phyloP scores from a whole-genome alignment of 64 coral and sea anemone species.

The Porites lutea region DNA sequence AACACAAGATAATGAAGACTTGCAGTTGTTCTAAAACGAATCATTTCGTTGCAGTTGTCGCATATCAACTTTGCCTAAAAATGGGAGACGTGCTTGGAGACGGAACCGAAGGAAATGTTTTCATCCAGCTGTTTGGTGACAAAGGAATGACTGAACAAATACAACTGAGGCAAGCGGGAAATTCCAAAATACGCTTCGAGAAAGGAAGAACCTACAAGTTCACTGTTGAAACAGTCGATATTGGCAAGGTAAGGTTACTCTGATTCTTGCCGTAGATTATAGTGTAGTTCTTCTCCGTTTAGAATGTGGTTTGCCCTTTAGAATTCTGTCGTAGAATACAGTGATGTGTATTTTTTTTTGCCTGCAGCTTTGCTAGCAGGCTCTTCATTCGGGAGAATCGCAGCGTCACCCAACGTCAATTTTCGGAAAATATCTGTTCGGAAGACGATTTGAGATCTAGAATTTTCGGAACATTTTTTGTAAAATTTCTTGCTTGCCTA shows the following conservation, averaged over 20 bases:
- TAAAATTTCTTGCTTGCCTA: too few relatives aligned
- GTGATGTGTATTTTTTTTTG: too few relatives aligned
- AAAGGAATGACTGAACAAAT: conserved; percentile 97
- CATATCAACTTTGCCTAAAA: conserved; percentile 97
- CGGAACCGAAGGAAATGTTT: conserved; percentile 93
- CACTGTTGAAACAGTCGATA: conserved; percentile 91
- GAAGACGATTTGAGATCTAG: too few relatives aligned
- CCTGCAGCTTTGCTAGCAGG: too few relatives aligned
- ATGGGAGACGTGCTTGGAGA: conserved; percentile 91
- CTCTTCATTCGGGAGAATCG: too few relatives aligned
- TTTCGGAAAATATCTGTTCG: too few relatives aligned
- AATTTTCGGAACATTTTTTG: too few relatives aligned
- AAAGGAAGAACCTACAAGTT: conserved; percentile 98
- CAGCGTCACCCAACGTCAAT: too few relatives aligned
- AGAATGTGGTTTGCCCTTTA: neutral
- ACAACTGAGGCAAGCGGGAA: conserved; percentile 89
- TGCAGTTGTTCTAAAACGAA: too few relatives aligned
- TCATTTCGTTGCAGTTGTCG: conserved; percentile 71
- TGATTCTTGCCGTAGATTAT: neutral
- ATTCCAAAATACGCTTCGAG: conserved; percentile 92
- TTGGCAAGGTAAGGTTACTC: conserved; percentile 78
- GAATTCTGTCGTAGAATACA: too few relatives aligned
- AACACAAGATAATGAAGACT: neutral
- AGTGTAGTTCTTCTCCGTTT: neutral
- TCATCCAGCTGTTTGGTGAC: conserved; percentile 93